Evolutionary conservation across 1,140 invertebrate genomes (phyloP).

Genomic region (Macrocentrus cingulum): DNA sequence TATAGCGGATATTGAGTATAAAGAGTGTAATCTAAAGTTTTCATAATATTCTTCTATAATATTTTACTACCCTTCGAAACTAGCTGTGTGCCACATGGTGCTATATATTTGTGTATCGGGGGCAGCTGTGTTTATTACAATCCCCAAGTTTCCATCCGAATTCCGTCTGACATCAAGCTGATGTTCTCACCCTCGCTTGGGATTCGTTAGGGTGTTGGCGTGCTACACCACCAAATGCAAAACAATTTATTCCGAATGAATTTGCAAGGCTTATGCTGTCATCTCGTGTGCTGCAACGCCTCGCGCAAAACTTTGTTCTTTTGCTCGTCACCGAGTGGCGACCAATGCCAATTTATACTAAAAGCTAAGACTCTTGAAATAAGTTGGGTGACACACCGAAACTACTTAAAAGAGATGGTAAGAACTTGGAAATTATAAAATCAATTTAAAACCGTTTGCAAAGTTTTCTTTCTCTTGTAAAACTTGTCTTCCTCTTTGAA

Average conservation of each 20-base stretch:
- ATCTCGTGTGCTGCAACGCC: conserved; percentile 17
- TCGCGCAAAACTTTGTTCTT: background rate
- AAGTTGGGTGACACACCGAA: too few relatives aligned
- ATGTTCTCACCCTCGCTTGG: background rate
- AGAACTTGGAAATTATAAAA: too few relatives aligned
- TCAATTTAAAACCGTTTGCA: too few relatives aligned
- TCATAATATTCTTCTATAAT: conserved; percentile 35
- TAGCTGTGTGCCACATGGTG: conserved; percentile 40
- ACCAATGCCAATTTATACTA: too few relatives aligned
- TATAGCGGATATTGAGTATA: too few relatives aligned
- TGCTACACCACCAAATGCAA: conserved; percentile 26
- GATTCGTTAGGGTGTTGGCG: conserved; percentile 15
- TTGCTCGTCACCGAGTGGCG: too few relatives aligned
- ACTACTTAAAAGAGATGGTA: too few relatives aligned
- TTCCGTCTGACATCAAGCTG: too few relatives aligned
- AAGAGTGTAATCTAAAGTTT: conserved; percentile 9
- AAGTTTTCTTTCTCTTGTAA: background rate
- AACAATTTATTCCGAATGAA: conserved; percentile 33
- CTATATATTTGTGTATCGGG: conserved; percentile 29
- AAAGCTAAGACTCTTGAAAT: too few relatives aligned
- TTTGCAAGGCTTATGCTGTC: conserved; percentile 39
- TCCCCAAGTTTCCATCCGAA: conserved; percentile 12
- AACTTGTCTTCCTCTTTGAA: background rate
- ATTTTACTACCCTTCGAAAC: conserved; percentile 40
- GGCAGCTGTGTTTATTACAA: conserved; percentile 42